Conservation (phyloP, 2,113 vertebrate genomes). For the Nyctibius bracteatus region DNA sequence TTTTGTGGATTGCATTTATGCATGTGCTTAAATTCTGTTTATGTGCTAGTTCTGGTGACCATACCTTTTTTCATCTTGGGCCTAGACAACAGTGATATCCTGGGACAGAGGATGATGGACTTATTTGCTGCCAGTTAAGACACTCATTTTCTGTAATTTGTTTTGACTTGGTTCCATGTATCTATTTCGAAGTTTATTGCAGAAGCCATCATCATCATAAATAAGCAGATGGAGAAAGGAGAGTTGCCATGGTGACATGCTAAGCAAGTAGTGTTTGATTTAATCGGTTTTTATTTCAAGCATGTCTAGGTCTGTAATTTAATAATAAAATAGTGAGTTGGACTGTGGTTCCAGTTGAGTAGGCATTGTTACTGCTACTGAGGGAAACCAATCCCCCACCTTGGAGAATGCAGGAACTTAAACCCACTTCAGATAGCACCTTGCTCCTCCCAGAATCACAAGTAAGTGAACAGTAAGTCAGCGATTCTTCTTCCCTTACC, state of each 20-base stretch:
- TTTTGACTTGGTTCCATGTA: neutral
- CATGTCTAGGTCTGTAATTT: neutral
- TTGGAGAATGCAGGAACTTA: neutral
- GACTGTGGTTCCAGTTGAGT: neutral
- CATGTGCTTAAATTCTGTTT: neutral
- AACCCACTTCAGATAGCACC: neutral
- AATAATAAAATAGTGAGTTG: neutral
- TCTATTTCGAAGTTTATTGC: neutral
- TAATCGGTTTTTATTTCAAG: neutral
- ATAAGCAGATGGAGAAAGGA: neutral
- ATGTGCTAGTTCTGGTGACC: neutral
- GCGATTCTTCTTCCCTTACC: neutral
- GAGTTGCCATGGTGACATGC: neutral
- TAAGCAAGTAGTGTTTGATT: neutral
- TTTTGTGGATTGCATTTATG: neutral
- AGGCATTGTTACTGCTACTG: neutral
- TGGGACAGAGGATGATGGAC: neutral
- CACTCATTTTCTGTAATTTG: neutral
- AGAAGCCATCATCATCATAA: neutral
- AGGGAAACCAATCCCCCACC: neutral
- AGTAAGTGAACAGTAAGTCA: neutral
- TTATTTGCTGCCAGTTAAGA: neutral
- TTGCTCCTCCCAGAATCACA: neutral
- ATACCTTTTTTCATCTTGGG: neutral
- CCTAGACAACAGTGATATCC: neutral